Percentiles rank a stretch among this genome's conserved stretches.
phyloP scores from a whole-genome alignment of 2,113 vertebrate genomes.

The Caloenas nicobarica region DNA sequence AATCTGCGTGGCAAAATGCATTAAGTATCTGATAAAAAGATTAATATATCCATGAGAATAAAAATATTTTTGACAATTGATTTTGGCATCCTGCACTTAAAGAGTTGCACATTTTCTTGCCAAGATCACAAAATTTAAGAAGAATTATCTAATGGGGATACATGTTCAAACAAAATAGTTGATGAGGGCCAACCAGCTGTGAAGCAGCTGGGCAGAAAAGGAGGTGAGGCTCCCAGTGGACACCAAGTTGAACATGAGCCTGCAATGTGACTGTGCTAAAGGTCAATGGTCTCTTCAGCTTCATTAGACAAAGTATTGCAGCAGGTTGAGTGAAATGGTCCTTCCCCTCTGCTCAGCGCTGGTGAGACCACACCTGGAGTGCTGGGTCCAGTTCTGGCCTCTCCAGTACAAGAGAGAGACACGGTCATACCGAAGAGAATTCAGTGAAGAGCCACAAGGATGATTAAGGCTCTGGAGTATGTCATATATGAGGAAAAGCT shows the following conservation, averaged over 20 bases:
- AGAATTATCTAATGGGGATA: background rate
- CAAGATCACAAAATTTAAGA: background rate
- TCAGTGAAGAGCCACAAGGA: too few relatives aligned
- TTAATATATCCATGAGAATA: background rate
- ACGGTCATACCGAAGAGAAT: too few relatives aligned
- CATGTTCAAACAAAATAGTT: background rate
- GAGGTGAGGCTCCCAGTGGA: background rate
- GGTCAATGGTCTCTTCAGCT: fast-evolving
- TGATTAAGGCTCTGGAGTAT: too few relatives aligned
- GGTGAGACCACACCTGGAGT: background rate
- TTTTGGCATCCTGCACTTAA: background rate
- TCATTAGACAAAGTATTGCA: background rate
- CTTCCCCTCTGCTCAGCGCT: background rate
- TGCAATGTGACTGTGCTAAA: background rate
- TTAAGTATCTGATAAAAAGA: background rate
- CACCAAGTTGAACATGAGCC: background rate
- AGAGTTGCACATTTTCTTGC: background rate
- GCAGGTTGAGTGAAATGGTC: background rate
- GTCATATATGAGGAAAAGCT: too few relatives aligned
- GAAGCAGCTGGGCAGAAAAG: background rate
- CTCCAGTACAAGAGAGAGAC: too few relatives aligned
- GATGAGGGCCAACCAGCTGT: background rate
- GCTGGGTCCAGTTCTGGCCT: background rate
- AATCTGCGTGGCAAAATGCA: background rate
- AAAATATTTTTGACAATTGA: background rate